Evolutionary conservation across 2,797 vertebrate species (phyloP).

Genomic region (Pseudochirops corinnae): DNA sequence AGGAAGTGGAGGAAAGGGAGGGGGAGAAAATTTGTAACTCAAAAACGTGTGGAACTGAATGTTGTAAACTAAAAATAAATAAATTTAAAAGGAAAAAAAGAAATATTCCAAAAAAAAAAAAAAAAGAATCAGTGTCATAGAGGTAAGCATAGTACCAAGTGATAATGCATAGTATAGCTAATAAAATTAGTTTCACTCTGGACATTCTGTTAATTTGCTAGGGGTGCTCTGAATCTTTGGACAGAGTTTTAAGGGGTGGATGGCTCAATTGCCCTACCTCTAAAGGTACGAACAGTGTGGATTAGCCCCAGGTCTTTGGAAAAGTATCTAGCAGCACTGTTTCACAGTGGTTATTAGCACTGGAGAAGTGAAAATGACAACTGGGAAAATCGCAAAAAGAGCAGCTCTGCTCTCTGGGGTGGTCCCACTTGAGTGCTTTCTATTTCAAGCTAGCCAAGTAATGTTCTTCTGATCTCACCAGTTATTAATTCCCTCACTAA

Average conservation of each 20-base stretch:
- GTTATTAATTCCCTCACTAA: background rate
- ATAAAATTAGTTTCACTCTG: slow-evolving; percentile 27
- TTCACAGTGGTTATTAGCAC: background rate
- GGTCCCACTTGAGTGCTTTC: background rate
- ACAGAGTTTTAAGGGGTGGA: background rate
- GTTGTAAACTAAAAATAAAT: too few species aligned
- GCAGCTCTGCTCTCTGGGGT: background rate
- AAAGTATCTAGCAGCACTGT: background rate
- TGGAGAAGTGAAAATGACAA: background rate
- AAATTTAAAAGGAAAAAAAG: too few species aligned
- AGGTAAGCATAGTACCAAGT: background rate
- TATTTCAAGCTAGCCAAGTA: background rate
- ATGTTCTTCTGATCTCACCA: background rate
- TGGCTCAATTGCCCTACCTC: background rate
- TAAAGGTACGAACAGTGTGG: background rate
- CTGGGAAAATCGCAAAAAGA: background rate
- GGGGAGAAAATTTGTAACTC: too few species aligned
- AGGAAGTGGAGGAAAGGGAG: too few species aligned
- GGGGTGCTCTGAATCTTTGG: background rate
- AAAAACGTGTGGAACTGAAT: too few species aligned
- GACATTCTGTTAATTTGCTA: background rate
- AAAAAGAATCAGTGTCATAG: background rate
- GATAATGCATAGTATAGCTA: background rate
- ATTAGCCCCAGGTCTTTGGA: background rate
- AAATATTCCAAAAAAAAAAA: too few species aligned